Base-by-base conservation (phyloP, 2,797 vertebrate genomes). In the Chelonia mydas region DNA sequence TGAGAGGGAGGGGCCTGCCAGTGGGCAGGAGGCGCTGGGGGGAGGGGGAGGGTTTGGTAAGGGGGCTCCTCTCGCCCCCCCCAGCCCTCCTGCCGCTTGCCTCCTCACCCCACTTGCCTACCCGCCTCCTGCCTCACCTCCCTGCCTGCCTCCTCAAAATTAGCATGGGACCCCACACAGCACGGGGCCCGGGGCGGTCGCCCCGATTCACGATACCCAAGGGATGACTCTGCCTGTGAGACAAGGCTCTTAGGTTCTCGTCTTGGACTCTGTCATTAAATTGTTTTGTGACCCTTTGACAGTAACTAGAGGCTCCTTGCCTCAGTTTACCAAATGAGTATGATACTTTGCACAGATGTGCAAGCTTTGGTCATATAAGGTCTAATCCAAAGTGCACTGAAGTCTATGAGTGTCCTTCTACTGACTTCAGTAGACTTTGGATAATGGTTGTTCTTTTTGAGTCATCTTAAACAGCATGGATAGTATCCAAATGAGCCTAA, bases 391-490 rank as follows among this genome's bases (percentile, higher is more conserved):
- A 47, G 72, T 10, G 11, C 72, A 27, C 27, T 47, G 45, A 76
- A 76, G 74, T 45, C 25, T 28, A 7, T 16, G 23, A 47, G 7
- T 76, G 74, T 76, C 65, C n/a, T 41, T 37, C 74, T 28, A 28
- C 13, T 76, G 74, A 76, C 23, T 47, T 47, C 25, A 47, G 23
- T 28, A 27, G 45, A 91, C 53, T 54, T 65, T 91, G 59, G 74
- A 57, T 87, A 83, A 89, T n/a, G 45, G 7, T 0, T 59, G 4
- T 78, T 37, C 82, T 87, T 95, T 95, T 55, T 91, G 93, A 93
- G 92, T 80, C 90, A 89, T 90, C 53, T 95, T 81, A 84, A 91
- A 78, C 79, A 80, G 59, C 53, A 80, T 33, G 53, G 79, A 51
- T 68, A 88, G 85, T 83, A 83, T 45, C 57, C 41, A 76, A 76